These are phyloP conservation scores for Lucifuga dentata DNA, from an alignment of 2,113 vertebrate species.

Conservation along the genomic window DNA sequence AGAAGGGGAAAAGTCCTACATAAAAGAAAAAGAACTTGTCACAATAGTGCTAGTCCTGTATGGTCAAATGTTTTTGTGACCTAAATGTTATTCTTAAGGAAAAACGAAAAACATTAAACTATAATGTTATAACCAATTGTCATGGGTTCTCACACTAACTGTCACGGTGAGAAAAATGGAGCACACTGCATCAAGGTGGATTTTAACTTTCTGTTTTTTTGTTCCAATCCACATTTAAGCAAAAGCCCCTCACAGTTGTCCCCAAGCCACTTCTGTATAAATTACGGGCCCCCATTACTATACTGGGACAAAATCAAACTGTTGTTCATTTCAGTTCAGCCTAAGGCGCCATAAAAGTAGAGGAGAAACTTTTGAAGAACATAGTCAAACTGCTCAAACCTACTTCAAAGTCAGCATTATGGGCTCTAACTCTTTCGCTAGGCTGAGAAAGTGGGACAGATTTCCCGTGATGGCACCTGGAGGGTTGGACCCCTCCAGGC, in stretches of 20 bases:
- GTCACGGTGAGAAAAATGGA: no score
- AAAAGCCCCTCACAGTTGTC: conserved; percentile 5
- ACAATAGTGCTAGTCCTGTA: no score
- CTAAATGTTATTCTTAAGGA: no score
- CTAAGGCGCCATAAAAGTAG: conserved; percentile 9
- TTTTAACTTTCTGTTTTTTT: no score
- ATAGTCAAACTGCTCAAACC: conserved; percentile 52
- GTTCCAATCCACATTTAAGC: no score
- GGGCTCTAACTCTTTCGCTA: conserved; percentile 46
- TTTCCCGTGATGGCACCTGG: conserved; percentile 67
- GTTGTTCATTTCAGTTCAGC: conserved; percentile 51
- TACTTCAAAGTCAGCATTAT: conserved; percentile 70
- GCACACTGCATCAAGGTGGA: no score
- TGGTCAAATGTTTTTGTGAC: no score
- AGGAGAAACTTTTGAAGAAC: conserved; percentile 47
- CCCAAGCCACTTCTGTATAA: conserved; percentile 6
- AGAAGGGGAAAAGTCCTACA: no score
- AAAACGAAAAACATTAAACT: no score
- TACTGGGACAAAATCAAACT: conserved; percentile 26
- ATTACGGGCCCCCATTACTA: conserved; percentile 12
- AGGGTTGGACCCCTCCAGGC: conserved; percentile 61
- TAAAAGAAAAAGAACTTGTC: no score
- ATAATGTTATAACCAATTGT: no score
- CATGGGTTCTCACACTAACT: no score
- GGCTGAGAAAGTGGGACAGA: conserved; percentile 74